Evolutionary conservation across 2,797 vertebrate species (phyloP).

Genomic region (Brotogeris chrysoptera): DNA sequence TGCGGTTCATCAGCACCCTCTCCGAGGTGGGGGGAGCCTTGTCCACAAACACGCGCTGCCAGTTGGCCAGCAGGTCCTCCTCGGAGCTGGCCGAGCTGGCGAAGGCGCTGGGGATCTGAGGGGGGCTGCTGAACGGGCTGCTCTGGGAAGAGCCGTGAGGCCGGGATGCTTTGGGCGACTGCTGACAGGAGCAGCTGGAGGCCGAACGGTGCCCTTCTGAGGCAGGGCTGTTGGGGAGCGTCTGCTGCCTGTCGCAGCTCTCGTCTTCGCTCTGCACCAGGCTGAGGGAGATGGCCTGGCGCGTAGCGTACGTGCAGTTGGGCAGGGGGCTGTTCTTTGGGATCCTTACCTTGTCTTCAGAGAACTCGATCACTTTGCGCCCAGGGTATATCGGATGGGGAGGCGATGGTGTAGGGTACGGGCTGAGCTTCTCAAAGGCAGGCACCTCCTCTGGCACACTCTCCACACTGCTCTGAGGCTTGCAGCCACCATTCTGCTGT

Average conservation of each 20-base stretch:
- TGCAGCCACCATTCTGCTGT: conserved; percentile 85
- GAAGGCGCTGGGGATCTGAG: conserved; percentile 81
- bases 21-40: conserved; percentile 83
- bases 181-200: conserved; percentile 65
- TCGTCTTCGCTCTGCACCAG: conserved; percentile 87
- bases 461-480: conserved; percentile 78
- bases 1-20: conserved; percentile 81
- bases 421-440: conserved; percentile 91
- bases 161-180: conserved; percentile 56
- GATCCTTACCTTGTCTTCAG: conserved; percentile 94
- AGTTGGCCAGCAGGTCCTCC: conserved; percentile 92
- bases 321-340: conserved; percentile 95
- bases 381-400: conserved; percentile 89
- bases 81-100: conserved; percentile 92
- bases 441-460: conserved; percentile 76
- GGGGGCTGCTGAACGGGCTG: conserved; percentile 78
- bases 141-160: conserved; percentile 81
- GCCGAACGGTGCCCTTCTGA: conserved; percentile 70
- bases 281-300: conserved; percentile 96
- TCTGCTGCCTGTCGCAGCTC: conserved; percentile 71
- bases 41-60: conserved; percentile 96
- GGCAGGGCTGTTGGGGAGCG: conserved; percentile 81
- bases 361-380: conserved; percentile 96
- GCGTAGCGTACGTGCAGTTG: conserved; percentile 95
- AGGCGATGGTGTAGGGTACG: conserved; percentile 89